Evolutionary conservation across 2,888 invertebrate genomes (phyloP).

Genomic region (Nemurella pictetii): DNA sequence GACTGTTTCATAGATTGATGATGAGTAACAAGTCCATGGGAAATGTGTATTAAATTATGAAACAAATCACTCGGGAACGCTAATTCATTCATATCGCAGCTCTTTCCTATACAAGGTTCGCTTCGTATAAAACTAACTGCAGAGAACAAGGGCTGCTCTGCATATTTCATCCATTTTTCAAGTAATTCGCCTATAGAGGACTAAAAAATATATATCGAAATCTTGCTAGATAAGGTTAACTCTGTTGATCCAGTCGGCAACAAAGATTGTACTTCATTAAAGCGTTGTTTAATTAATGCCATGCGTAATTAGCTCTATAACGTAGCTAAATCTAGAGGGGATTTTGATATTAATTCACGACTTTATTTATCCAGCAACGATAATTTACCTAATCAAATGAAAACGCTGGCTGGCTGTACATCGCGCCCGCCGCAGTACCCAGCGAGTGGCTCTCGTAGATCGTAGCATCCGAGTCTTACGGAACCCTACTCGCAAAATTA

Average conservation of each 20-base stretch:
- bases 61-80: conserved; percentile 26
- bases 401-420: neutral
- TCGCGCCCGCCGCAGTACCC: neutral
- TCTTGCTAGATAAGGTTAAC: neutral
- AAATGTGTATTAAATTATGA: conserved; percentile 6
- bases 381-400: conserved; percentile 15
- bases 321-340: neutral
- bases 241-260: neutral
- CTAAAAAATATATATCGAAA: neutral
- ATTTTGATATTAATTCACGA: conserved; percentile 12
- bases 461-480: too few relatives aligned
- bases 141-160: neutral
- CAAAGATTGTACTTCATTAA: neutral
- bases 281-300: neutral
- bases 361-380: conserved; percentile 12
- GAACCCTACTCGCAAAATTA: too few relatives aligned
- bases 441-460: too few relatives aligned
- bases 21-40: neutral
- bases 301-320: conserved; percentile 7
- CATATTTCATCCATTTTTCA: neutral
- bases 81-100: conserved; percentile 8
- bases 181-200: conserved; percentile 7
- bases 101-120: neutral
- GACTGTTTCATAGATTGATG: neutral
- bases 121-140: conserved; percentile 1